Conservation (phyloP, 2,888 invertebrate genomes). For the Brachylomia viminalis region DNA sequence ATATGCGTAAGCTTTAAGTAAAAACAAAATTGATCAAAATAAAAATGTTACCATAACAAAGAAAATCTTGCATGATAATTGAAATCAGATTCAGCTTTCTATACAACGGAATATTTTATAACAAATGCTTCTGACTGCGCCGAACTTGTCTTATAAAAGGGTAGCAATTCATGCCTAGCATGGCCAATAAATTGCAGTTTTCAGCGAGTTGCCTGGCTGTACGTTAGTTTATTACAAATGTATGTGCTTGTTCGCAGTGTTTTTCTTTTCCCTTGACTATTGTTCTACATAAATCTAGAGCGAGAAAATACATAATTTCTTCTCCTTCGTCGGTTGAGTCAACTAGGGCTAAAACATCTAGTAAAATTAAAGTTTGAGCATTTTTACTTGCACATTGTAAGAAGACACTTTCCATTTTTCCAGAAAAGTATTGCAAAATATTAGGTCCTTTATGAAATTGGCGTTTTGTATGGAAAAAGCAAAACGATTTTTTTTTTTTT, state of each 20-base stretch:
- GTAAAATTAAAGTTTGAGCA: no score
- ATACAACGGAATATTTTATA: neutral
- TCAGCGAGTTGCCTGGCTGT: constrained; percentile 13
- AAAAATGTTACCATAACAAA: neutral
- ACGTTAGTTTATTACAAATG: constrained; percentile 47
- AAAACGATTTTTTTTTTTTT: no score
- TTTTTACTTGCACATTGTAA: neutral
- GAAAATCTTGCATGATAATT: neutral
- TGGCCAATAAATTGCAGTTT: constrained; percentile 44
- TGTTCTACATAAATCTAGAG: neutral
- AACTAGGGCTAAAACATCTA: neutral
- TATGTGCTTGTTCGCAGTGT: constrained; percentile 15
- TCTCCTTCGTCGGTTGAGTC: neutral
- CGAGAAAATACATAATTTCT: neutral
- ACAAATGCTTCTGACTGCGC: neutral
- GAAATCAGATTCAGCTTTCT: neutral
- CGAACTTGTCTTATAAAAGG: constrained; percentile 33
- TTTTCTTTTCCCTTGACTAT: constrained; percentile 13
- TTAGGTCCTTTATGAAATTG: no score
- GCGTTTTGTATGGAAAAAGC: no score
- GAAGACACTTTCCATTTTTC: neutral
- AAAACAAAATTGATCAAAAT: neutral
- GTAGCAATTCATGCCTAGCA: constrained; percentile 25
- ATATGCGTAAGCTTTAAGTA: neutral
- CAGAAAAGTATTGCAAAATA: neutral